Percentiles rank a stretch among this genome's conserved stretches.
phyloP scores from a whole-genome alignment of 2,888 invertebrate genomes.

The Chrysotoxum bicinctum region DNA sequence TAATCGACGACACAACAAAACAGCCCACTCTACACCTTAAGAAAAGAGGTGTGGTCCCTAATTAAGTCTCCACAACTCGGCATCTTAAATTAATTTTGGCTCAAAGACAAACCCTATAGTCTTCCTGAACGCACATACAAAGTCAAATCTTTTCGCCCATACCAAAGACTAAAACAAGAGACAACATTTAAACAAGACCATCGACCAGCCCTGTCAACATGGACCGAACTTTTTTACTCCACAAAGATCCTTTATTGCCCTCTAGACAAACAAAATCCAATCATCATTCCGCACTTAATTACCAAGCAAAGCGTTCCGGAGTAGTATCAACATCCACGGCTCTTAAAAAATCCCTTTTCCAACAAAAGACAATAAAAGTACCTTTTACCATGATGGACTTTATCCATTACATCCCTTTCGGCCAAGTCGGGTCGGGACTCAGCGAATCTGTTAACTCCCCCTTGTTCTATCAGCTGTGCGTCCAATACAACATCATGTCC shows the following conservation, averaged over 20 bases:
- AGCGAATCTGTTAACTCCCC: constrained; percentile 14
- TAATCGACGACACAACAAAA: too few relatives aligned
- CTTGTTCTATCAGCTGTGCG: not conserved
- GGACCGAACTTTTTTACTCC: not conserved
- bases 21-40: too few relatives aligned
- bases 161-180: not conserved
- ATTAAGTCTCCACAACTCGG: not conserved
- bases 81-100: not conserved
- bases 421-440: not conserved
- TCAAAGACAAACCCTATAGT: not conserved
- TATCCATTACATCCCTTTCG: constrained; percentile 50
- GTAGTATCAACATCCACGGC: constrained; percentile 39
- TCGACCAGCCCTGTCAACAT: not conserved
- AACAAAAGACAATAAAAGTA: constrained; percentile 38
- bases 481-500: constrained; percentile 53
- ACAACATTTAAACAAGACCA: not conserved
- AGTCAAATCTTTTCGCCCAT: not conserved
- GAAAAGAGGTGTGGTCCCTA: too few relatives aligned
- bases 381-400: constrained; percentile 46
- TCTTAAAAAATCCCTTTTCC: constrained; percentile 33
- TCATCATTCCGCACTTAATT: constrained; percentile 70
- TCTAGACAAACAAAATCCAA: constrained; percentile 61
- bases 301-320: constrained; percentile 61
- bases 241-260: constrained; percentile 3
- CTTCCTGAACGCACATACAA: too few relatives aligned